Conservation (phyloP, 2,113 vertebrate genomes). For the Lethenteron camtschaticum region DNA sequence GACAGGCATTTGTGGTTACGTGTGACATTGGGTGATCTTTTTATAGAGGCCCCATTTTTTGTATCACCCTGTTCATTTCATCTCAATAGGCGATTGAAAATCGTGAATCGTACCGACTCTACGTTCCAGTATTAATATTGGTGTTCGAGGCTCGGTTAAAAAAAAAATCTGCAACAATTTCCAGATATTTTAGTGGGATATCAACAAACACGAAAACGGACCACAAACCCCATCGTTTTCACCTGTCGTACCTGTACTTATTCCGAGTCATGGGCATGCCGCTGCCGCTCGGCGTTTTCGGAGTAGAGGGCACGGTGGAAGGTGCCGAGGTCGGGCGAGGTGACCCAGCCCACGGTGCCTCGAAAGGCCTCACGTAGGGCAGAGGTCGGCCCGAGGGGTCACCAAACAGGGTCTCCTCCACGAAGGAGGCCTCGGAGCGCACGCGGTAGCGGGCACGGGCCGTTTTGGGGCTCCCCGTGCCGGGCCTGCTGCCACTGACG, state of each 20-base stretch:
- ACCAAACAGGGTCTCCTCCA: constrained; percentile 31
- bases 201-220: too few species aligned
- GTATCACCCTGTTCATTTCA: too few species aligned
- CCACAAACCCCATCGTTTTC: too few species aligned
- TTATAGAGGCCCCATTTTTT: too few species aligned
- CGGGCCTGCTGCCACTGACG: constrained; percentile 9
- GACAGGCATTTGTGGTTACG: too few species aligned
- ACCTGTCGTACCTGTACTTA: constrained; percentile 21
- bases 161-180: too few species aligned
- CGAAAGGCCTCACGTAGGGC: constrained; percentile 12
- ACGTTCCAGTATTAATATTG: too few species aligned
- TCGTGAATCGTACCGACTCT: too few species aligned
- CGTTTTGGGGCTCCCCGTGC: constrained; percentile 7
- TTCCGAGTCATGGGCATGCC: constrained; percentile 17
- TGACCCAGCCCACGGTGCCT: constrained; percentile 21
- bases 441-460: constrained; percentile 8
- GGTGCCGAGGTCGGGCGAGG: constrained; percentile 6
- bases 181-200: too few species aligned
- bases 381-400: constrained; percentile 11
- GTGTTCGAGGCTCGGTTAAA: too few species aligned
- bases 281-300: not conserved
- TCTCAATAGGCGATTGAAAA: too few species aligned
- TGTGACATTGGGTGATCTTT: too few species aligned
- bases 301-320: not conserved
- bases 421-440: constrained; percentile 19